Evolutionary conservation across 1,140 invertebrate species (phyloP).

Genomic region (Rhopalosiphum maidis): DNA sequence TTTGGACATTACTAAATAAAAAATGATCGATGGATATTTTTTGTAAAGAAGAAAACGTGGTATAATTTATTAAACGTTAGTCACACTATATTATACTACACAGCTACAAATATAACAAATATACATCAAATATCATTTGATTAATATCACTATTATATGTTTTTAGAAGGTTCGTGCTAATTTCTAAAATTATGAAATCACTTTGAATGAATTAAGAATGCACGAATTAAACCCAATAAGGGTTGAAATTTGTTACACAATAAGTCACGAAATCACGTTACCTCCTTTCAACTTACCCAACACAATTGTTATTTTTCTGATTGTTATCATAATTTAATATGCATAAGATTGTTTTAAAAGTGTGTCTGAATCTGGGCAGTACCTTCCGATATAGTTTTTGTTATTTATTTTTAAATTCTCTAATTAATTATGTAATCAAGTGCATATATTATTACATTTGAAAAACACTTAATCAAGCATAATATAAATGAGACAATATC

Average conservation of each 20-base stretch:
- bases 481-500: background rate
- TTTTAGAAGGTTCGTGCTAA: constrained; percentile 16
- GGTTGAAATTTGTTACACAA: constrained; percentile 24
- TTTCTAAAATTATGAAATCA: constrained; percentile 24
- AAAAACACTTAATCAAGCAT: background rate
- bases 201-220: constrained; percentile 33
- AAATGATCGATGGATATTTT: background rate
- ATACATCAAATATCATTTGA: constrained; percentile 15
- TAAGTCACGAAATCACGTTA: constrained; percentile 41
- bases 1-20: background rate
- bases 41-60: background rate
- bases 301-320: constrained; percentile 1
- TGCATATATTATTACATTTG: background rate
- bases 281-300: background rate
- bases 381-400: background rate
- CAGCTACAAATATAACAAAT: background rate
- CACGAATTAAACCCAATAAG: background rate
- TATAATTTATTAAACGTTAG: constrained; percentile 1
- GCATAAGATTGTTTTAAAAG: background rate
- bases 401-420: background rate
- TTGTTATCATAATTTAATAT: constrained; percentile 20
- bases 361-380: background rate
- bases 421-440: background rate
- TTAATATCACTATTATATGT: constrained; percentile 12
- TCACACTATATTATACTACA: background rate